These are phyloP conservation scores for Dynastes tityus DNA, from an alignment of 2,888 invertebrate genomes.

Conservation along the genomic window DNA sequence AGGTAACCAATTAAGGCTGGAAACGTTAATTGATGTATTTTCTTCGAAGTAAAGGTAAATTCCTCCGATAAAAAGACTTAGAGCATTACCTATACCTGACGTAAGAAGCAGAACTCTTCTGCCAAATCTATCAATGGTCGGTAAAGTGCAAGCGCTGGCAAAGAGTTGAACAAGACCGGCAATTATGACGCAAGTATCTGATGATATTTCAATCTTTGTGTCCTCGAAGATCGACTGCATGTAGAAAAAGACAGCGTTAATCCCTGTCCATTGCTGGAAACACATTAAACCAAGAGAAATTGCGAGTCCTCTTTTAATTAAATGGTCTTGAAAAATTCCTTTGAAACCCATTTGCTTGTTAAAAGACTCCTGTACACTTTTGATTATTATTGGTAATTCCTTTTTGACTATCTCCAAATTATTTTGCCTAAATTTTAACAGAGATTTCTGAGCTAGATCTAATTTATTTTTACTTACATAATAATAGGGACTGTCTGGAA, in stretches of 20 bases:
- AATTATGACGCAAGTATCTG: slow-evolving; percentile 82
- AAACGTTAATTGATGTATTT: slow-evolving; percentile 70
- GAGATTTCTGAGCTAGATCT: slow-evolving; percentile 76
- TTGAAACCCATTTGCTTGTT: slow-evolving; percentile 64
- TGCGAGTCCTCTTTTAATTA: slow-evolving; percentile 67
- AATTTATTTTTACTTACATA: slow-evolving; percentile 74
- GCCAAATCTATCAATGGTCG: slow-evolving; percentile 82
- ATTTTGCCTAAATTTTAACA: slow-evolving; percentile 77
- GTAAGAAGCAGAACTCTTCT: slow-evolving; percentile 80
- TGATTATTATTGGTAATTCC: slow-evolving; percentile 73
- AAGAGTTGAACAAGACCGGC: slow-evolving; percentile 83
- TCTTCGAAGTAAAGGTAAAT: slow-evolving; percentile 79
- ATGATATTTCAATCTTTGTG: slow-evolving; percentile 67
- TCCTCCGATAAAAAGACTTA: slow-evolving; percentile 80
- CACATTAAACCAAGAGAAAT: slow-evolving; percentile 64
- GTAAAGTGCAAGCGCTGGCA: slow-evolving; percentile 79
- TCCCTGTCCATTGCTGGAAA: slow-evolving; percentile 72
- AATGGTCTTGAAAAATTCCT: slow-evolving; percentile 60
- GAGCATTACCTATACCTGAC: slow-evolving; percentile 78
- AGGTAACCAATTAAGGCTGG: slow-evolving; percentile 78
- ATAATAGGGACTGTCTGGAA: slow-evolving; percentile 87
- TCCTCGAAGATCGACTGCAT: slow-evolving; percentile 79
- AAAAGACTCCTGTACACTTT: slow-evolving; percentile 64
- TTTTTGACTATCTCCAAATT: slow-evolving; percentile 76
- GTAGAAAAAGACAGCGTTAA: slow-evolving; percentile 85